Evolutionary conservation across 2,797 vertebrate species (phyloP), one percentile per base, ranked within the genome.

Genomic region (Lepus oiostolus): DNA sequence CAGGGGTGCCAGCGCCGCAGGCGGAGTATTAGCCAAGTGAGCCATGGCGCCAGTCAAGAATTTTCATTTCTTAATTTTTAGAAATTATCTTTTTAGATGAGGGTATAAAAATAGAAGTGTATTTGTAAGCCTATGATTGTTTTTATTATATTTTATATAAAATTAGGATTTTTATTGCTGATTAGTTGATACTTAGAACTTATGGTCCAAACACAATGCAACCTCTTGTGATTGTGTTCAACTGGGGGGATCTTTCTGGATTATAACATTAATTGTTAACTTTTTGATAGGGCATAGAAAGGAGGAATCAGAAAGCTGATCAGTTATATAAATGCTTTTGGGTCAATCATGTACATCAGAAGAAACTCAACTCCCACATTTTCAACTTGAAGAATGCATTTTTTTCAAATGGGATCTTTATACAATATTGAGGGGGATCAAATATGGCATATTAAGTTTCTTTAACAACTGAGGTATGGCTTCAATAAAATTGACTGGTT

Each of bases 41-140:
- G 42, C 42, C 7, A 1, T 42, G 42, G 42, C 42, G 7, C 42
- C 42, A 7, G 42, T 7, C 42, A 42, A 42, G 42, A 42, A 42
- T 42, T 86, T 87, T 7, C 13, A 79, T 83, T 85, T 94, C 63
- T 93, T 92, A 82, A 85, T 91, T 96, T 94, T 76, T 71, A 95
- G 28, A 58, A 3, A 67, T 58, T 88, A 50, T 75, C 28, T 80
- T 87, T 85, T 70, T 68, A 85, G 92, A 77, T 76, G 62, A 81
- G 50, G 22, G 16, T 35, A 88, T 82, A 90, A 76, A 58, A 76
- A 7, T 54, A 81, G 28, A 67, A 32, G 11, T 32, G 2, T 76
- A 28, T 71, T 3, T 91, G 76, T 19, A 88, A 79, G 65, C 11
- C 35, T 11, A 1, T 63, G 1, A 42, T 42, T 58, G 26, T 26